These are phyloP conservation scores for Anarhynchus alexandrinus DNA, from an alignment of 2,113 vertebrate genomes.

Conservation along the genomic window DNA sequence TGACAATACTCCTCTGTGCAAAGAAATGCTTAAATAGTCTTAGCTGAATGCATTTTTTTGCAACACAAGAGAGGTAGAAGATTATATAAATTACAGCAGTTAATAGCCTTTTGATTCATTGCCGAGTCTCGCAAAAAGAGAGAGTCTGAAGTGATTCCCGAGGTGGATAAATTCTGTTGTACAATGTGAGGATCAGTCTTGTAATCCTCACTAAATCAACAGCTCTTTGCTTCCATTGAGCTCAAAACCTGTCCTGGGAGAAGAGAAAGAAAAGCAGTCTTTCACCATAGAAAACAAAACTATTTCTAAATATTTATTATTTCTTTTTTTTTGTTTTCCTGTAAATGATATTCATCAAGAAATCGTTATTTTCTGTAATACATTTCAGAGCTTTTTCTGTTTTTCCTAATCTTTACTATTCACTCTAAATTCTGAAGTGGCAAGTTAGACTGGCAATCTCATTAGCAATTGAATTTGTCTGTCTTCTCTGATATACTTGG, in stretches of 20 bases:
- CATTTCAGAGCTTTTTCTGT: neutral
- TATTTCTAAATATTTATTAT: neutral
- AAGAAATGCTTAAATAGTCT: slow-evolving; percentile 3
- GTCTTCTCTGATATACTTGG: neutral
- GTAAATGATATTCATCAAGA: neutral
- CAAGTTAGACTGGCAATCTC: neutral
- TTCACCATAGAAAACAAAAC: neutral
- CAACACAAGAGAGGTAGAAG: neutral
- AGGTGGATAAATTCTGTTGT: slow-evolving; percentile 21
- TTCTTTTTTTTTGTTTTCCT: neutral
- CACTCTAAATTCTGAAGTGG: neutral
- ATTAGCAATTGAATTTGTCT: slow-evolving; percentile 21
- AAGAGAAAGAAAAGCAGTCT: neutral
- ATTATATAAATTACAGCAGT: slow-evolving; percentile 40
- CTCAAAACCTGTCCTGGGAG: slow-evolving; percentile 2
- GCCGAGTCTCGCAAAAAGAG: neutral
- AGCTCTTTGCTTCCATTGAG: neutral
- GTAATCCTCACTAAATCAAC: slow-evolving; percentile 40
- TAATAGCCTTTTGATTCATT: slow-evolving; percentile 21
- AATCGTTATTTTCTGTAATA: neutral
- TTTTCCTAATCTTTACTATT: neutral
- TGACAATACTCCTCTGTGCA: slow-evolving; percentile 21
- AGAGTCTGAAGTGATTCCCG: slow-evolving; percentile 15
- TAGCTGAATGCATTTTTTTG: slow-evolving; percentile 16
- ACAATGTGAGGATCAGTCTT: slow-evolving; percentile 18